These are phyloP conservation scores for Rhinoraja longicauda DNA, from an alignment of 2,797 vertebrate genomes.

Conservation along the genomic window DNA sequence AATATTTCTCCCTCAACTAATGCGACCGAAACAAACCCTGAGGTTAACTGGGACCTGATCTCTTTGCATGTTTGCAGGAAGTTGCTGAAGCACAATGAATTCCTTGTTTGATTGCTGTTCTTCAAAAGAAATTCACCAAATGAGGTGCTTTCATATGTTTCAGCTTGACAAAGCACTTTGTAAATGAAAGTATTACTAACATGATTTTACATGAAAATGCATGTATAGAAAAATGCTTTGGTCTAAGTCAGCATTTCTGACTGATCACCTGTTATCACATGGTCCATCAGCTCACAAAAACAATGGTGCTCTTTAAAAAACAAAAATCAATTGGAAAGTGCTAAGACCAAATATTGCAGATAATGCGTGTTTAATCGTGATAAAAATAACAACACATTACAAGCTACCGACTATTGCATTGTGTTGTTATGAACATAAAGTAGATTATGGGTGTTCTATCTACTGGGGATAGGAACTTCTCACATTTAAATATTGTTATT, in stretches of 20 bases:
- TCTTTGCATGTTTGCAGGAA: neutral
- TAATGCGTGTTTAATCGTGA: neutral
- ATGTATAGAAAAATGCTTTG: neutral
- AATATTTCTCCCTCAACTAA: neutral
- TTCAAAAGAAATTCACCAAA: neutral
- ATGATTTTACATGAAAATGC: neutral
- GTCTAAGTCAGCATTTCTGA: neutral
- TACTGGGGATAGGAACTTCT: too few species aligned
- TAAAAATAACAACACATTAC: neutral
- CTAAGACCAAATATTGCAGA: neutral
- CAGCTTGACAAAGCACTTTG: neutral
- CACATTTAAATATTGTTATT: too few species aligned
- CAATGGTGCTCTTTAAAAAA: neutral
- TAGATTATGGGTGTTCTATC: too few species aligned
- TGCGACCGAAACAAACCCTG: neutral
- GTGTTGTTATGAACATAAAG: neutral
- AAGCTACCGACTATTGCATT: neutral
- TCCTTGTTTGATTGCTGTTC: neutral
- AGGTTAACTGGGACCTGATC: neutral
- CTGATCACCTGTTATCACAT: neutral
- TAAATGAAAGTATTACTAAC: neutral
- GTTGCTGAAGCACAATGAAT: neutral
- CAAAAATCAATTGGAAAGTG: neutral
- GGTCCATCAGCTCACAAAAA: neutral
- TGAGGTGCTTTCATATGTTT: conserved; percentile 5